phyloP scores from a whole-genome alignment of 2,888 invertebrate genomes.

The Oeneis ivallda region DNA sequence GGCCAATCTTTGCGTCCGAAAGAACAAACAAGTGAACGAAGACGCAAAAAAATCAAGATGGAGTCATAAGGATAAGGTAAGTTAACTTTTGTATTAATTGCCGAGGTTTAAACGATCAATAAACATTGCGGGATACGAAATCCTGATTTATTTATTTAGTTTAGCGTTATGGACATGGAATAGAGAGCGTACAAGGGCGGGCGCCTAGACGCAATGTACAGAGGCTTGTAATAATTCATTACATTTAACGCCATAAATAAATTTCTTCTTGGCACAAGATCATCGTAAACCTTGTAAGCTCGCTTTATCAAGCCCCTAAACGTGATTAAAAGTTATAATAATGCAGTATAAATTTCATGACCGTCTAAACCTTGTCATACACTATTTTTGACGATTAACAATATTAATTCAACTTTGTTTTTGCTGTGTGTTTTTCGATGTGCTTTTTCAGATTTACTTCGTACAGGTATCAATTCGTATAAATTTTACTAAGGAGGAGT shows the following conservation, averaged over 20 bases:
- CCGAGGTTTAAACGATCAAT: neutral
- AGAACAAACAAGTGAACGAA: slow-evolving; percentile 50
- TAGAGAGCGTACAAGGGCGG: no score
- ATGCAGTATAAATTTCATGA: neutral
- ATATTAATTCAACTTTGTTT: slow-evolving; percentile 48
- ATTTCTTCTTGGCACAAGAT: no score
- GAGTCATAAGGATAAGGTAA: slow-evolving; percentile 57
- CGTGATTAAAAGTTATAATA: neutral
- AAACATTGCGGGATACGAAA: neutral
- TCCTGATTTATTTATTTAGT: neutral
- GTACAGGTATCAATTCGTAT: slow-evolving; percentile 74
- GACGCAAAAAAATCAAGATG: slow-evolving; percentile 47
- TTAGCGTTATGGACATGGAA: no score
- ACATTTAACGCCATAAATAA: no score
- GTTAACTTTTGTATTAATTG: slow-evolving; percentile 48
- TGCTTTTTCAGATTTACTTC: slow-evolving; percentile 66
- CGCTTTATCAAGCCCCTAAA: neutral
- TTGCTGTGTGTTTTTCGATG: slow-evolving; percentile 67
- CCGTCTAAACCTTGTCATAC: slow-evolving; percentile 16
- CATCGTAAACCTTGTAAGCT: no score
- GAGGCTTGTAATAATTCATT: no score
- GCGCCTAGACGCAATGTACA: no score
- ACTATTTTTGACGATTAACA: slow-evolving; percentile 45
- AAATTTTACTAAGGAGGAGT: slow-evolving; percentile 24
- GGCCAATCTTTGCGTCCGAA: slow-evolving; percentile 62